A percentile compares a stretch with the other conserved stretches of the same genome.
These are phyloP conservation scores for Gari tellinella DNA, from an alignment of 2,888 invertebrate genomes.

Conservation along the genomic window DNA sequence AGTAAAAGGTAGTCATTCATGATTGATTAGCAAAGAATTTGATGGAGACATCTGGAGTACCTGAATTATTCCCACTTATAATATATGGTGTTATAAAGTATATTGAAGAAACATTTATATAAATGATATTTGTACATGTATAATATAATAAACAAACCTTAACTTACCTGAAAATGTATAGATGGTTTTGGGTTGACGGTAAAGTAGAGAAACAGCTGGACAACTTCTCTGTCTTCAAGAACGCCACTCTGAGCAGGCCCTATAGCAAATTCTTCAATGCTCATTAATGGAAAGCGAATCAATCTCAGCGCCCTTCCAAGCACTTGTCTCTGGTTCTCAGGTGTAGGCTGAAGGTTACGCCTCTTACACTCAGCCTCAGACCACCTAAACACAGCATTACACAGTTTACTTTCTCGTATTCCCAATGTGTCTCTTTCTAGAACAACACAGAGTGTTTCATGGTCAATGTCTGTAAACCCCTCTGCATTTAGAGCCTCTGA, in stretches of 20 bases:
- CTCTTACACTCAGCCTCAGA: slow-evolving; percentile 88
- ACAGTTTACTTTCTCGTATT: slow-evolving; percentile 91
- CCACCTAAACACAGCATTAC: slow-evolving; percentile 86
- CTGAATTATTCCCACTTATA: too few relatives aligned
- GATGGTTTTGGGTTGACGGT: slow-evolving; percentile 90
- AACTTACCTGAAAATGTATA: slow-evolving; percentile 87
- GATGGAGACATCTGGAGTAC: too few relatives aligned
- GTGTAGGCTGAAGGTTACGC: slow-evolving; percentile 88
- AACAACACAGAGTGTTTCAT: slow-evolving; percentile 91
- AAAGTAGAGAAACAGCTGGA: slow-evolving; percentile 86
- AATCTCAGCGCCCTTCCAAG: slow-evolving; percentile 90
- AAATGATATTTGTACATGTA: too few relatives aligned
- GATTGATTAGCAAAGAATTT: too few relatives aligned
- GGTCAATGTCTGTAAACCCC: slow-evolving; percentile 92
- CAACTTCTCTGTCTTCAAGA: slow-evolving; percentile 91
- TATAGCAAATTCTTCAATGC: slow-evolving; percentile 93
- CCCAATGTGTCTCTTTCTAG: slow-evolving; percentile 91
- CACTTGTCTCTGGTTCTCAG: slow-evolving; percentile 89
- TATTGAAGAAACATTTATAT: too few relatives aligned
- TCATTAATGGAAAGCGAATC: slow-evolving; percentile 93
- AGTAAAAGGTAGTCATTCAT: too few relatives aligned
- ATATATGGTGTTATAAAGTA: too few relatives aligned
- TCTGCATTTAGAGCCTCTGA: slow-evolving; percentile 92
- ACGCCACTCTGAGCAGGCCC: slow-evolving; percentile 88
- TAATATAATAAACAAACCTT: too few relatives aligned